phyloP scores from a whole-genome alignment of 2,113 vertebrate genomes.

The Alaudala cheleensis region DNA sequence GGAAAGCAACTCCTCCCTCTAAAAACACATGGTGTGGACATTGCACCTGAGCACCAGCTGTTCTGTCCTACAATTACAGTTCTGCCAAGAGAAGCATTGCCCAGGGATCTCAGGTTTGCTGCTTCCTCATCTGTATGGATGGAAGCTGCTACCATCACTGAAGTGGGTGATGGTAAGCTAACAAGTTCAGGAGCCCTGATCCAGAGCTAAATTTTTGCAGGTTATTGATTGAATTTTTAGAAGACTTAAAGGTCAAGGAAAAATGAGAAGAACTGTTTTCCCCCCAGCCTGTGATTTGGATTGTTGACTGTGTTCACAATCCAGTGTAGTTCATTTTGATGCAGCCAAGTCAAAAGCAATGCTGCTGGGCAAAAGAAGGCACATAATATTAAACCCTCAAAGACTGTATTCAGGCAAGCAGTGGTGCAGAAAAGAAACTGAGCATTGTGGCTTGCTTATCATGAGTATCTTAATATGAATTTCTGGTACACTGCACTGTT shows the following conservation, averaged over 20 bases:
- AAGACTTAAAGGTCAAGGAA: not conserved
- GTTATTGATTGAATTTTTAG: not conserved
- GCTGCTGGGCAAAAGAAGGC: not conserved
- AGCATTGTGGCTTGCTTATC: not conserved
- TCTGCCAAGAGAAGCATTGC: not conserved
- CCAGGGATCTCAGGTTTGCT: not conserved
- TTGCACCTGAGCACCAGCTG: not conserved
- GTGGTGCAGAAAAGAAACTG: not conserved
- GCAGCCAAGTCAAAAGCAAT: not conserved
- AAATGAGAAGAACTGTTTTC: not conserved
- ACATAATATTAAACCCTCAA: not conserved
- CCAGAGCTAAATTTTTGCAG: not conserved
- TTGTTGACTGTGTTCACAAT: not conserved
- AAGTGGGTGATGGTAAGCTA: not conserved
- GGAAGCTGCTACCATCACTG: not conserved
- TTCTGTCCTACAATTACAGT: not conserved
- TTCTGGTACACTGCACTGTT: not conserved
- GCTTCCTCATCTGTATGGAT: not conserved
- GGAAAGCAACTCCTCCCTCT: not conserved
- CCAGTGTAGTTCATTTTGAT: not conserved
- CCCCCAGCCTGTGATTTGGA: not conserved
- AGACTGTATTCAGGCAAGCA: not conserved
- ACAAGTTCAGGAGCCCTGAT: not conserved
- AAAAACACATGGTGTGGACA: accelerated
- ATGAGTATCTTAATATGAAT: not conserved